These are phyloP conservation scores for Melitaea cinxia DNA, from an alignment of 1,140 invertebrate species.

Conservation along the genomic window DNA sequence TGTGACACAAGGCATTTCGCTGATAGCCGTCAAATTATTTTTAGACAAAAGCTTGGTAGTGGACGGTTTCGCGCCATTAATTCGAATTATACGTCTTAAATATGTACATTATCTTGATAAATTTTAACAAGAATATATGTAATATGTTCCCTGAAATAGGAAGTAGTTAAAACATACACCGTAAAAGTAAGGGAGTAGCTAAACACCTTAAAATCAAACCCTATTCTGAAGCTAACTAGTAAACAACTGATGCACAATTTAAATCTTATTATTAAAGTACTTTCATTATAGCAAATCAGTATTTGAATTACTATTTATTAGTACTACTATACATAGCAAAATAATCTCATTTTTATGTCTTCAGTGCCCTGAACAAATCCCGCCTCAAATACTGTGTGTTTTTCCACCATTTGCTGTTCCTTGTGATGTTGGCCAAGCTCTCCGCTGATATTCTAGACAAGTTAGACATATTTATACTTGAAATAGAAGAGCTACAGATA, in stretches of 20 bases:
- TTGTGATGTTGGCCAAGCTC: constrained; percentile 95
- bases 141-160: not conserved
- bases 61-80: constrained; percentile 65
- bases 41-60: constrained; percentile 74
- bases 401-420: constrained; percentile 94
- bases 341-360: constrained; percentile 64
- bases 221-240: no score
- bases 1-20: constrained; percentile 59
- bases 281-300: not conserved
- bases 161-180: not conserved
- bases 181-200: no score
- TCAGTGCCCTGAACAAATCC: constrained; percentile 95
- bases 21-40: constrained; percentile 78
- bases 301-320: not conserved
- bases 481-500: constrained; percentile 96
- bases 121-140: not conserved
- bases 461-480: constrained; percentile 95
- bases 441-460: constrained; percentile 95
- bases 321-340: not conserved
- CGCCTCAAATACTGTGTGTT: constrained; percentile 96
- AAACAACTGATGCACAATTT: no score
- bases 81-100: constrained; percentile 42
- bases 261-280: no score
- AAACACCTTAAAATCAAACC: no score
- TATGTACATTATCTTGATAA: not conserved